Percentiles rank a stretch among this genome's conserved stretches.
Evolutionary conservation across 2,888 invertebrate species (phyloP).

Genomic region (Thelaira solivaga): DNA sequence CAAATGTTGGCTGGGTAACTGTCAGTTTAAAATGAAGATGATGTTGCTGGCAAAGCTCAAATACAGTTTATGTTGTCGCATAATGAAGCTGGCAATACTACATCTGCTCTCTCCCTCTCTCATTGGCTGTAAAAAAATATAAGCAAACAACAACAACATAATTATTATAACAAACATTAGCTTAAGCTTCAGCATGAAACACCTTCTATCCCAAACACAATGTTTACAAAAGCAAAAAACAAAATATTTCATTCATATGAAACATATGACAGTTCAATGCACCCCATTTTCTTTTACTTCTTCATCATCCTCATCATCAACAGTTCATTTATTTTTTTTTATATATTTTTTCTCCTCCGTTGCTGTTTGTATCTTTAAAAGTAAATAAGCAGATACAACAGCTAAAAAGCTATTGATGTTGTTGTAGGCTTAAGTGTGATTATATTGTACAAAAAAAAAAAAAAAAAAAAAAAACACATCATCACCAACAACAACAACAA

Average conservation of each 20-base stretch:
- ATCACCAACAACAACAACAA: slow-evolving; percentile 2
- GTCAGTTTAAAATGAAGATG: neutral
- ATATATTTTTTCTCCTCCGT: neutral
- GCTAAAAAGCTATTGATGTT: slow-evolving; percentile 19
- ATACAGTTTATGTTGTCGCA: slow-evolving; percentile 27
- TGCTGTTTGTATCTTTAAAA: slow-evolving; percentile 19
- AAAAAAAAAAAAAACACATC: slow-evolving; percentile 20
- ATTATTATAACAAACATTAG: slow-evolving; percentile 20
- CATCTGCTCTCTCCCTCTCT: no score
- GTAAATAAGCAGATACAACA: slow-evolving; percentile 6
- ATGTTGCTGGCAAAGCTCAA: slow-evolving; percentile 8
- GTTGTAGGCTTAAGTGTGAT: slow-evolving; percentile 42
- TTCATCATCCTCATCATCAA: no score
- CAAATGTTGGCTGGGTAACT: neutral
- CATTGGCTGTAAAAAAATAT: slow-evolving; percentile 13
- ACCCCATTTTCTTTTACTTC: slow-evolving; percentile 27
- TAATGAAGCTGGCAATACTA: slow-evolving; percentile 37
- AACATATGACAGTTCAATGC: slow-evolving; percentile 59
- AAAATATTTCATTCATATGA: slow-evolving; percentile 38
- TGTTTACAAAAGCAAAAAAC: no score
- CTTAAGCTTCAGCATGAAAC: slow-evolving; percentile 34
- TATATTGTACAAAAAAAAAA: slow-evolving; percentile 46
- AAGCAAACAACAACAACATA: slow-evolving; percentile 23
- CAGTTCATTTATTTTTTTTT: neutral
- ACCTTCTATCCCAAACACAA: slow-evolving; percentile 23